Percentiles rank a stretch among this genome's conserved stretches.
These are phyloP conservation scores for Agrotis clavis DNA, from an alignment of 2,888 invertebrate genomes.

Conservation along the genomic window DNA sequence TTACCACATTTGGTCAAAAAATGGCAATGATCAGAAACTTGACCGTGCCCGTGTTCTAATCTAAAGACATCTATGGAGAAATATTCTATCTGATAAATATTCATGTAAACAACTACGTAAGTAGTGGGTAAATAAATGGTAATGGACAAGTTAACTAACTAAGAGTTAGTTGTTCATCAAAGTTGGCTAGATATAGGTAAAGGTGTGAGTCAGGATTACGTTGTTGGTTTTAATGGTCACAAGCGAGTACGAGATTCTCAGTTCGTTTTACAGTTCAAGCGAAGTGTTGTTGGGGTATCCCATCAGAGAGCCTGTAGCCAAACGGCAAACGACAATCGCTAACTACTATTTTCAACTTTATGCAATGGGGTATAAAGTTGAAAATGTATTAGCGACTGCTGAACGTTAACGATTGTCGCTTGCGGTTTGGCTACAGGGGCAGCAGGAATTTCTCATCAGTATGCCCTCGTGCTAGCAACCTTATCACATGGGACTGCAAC, in stretches of 20 bases:
- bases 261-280: background rate
- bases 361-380: too few species aligned
- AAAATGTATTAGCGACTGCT: too few species aligned
- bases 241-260: background rate
- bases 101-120: conserved; percentile 1
- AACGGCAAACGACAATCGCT: too few species aligned
- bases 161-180: background rate
- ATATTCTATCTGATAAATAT: conserved; percentile 30
- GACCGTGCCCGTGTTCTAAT: conserved; percentile 41
- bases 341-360: too few species aligned
- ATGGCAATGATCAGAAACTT: conserved; percentile 40
- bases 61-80: conserved; percentile 17
- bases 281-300: background rate
- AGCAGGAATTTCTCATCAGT: too few species aligned
- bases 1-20: conserved; percentile 20
- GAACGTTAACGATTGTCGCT: too few species aligned
- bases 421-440: too few species aligned
- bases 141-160: background rate
- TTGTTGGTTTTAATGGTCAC: background rate
- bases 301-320: too few species aligned
- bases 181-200: background rate
- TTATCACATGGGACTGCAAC: too few species aligned
- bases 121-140: background rate
- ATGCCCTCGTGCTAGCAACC: too few species aligned
- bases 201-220: background rate